phyloP scores from a whole-genome alignment of 2,797 vertebrate species.

The Carapus acus region DNA sequence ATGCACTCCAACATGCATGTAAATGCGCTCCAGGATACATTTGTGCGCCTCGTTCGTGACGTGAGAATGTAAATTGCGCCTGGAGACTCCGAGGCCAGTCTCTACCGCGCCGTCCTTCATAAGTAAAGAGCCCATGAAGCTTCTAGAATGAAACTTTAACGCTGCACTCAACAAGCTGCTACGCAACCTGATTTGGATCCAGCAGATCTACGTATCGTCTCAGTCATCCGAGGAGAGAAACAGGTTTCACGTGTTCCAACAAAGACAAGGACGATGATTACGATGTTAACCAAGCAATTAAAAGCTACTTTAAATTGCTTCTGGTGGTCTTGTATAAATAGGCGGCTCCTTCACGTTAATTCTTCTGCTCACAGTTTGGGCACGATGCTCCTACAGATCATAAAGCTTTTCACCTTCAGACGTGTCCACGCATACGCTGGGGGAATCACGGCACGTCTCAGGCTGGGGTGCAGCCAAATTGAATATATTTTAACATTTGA shows the following conservation, averaged over 20 bases:
- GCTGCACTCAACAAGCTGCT: constrained; percentile 22
- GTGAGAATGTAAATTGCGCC: too few relatives aligned
- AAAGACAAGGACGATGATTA: constrained; percentile 41
- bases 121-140: constrained; percentile 25
- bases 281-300: constrained; percentile 62
- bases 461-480: neutral
- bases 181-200: constrained; percentile 24
- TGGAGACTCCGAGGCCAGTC: too few relatives aligned
- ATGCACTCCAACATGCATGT: neutral
- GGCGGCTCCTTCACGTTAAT: constrained; percentile 54
- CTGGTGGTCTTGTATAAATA: constrained; percentile 50
- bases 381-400: constrained; percentile 26
- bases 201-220: neutral
- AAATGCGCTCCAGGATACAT: constrained; percentile 23
- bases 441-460: constrained; percentile 2
- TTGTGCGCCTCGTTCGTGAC: constrained; percentile 13
- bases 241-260: constrained; percentile 54
- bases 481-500: neutral
- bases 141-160: constrained; percentile 30
- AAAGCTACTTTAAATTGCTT: constrained; percentile 50
- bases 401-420: constrained; percentile 48
- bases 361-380: constrained; percentile 53
- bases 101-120: too few relatives aligned
- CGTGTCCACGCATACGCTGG: neutral
- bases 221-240: constrained; percentile 10